Conservation (phyloP, 2,888 invertebrate species). For the Dioctria rufipes region DNA sequence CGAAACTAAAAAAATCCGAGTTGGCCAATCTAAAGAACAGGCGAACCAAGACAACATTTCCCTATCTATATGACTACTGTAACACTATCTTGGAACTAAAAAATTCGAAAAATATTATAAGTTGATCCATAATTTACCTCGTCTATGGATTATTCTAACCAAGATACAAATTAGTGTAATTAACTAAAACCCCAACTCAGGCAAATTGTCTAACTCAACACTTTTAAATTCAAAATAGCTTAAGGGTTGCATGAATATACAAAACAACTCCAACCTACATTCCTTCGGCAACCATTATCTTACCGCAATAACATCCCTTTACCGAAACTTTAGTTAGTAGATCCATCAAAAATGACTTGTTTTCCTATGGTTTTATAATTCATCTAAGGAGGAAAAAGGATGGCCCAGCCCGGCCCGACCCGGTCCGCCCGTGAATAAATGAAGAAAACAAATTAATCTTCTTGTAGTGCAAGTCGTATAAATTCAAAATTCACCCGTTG, state of each 20-base stretch:
- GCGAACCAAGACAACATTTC: too few relatives aligned
- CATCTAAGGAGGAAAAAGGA: too few relatives aligned
- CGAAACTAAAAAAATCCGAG: too few relatives aligned
- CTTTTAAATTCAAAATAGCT: constrained; percentile 37
- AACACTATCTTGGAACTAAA: not conserved
- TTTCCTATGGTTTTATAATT: not conserved
- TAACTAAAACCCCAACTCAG: not conserved
- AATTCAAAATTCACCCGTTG: constrained; percentile 39
- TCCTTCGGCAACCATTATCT: constrained; percentile 27
- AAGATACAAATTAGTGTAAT: constrained; percentile 14
- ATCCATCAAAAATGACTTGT: constrained; percentile 39
- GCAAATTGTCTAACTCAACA: constrained; percentile 29
- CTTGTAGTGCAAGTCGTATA: constrained; percentile 21
- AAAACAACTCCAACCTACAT: constrained; percentile 2
- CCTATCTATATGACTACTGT: too few relatives aligned
- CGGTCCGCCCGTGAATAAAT: constrained; percentile 4
- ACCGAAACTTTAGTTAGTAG: not conserved
- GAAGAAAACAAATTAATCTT: constrained; percentile 45
- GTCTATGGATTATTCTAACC: too few relatives aligned
- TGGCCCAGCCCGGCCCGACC: too few relatives aligned
- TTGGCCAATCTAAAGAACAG: too few relatives aligned
- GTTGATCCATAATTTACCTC: constrained; percentile 28
- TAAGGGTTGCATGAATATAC: constrained; percentile 25
- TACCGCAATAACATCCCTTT: not conserved
- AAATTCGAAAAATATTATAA: constrained; percentile 13